Base-by-base conservation (phyloP, 1,140 invertebrate species). In the Macrobrachium rosenbergii region DNA sequence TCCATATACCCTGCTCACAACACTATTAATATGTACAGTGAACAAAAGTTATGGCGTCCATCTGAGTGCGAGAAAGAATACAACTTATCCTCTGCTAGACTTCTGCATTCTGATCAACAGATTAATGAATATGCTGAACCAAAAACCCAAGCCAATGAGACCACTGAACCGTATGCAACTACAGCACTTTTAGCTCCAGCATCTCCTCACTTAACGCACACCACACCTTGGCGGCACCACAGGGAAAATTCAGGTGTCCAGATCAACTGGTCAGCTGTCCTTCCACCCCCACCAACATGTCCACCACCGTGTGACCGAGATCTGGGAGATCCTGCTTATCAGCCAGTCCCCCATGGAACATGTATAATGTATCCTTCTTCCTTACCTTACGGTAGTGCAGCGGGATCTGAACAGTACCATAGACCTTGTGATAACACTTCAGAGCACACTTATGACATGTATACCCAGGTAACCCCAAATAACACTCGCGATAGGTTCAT, bases 1-100 rank as follows among this genome's bases (percentile, higher is more conserved):
- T 88, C 89, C 58, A 72, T 85, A 21, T 89, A 84, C 45, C 72
- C 84, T 14, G 79, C 86, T 43, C 83, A 83, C 73, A 73, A 88
- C 72, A 88, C 87, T 52, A 83, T 89, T 63, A 89, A 88, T 45
- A 89, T 90, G 88, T 90, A 89, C 82, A 85, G 89, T 52, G 90
- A 90, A 52, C 83, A 86, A n/a, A 88, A 89, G 67, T 75, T 87
- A 58, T 89, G 89, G 89, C 82, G 87, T 6, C 82, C 89, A 59
- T 45, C 89, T 7, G 90, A 89, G 43, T 82, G 88, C 28, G 79
- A 89, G 75, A 82, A 87, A 43, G 86, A 90, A 43, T 89, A 88
- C 67, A 83, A 80, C 73, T 64, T 88, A 60, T 89, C 90, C 59
- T 86, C 88, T 21, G 81, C 87, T 28, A 72, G 89, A 21, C 75